These are phyloP conservation scores for Agrypnus murinus DNA, from an alignment of 2,888 invertebrate genomes.

Conservation along the genomic window DNA sequence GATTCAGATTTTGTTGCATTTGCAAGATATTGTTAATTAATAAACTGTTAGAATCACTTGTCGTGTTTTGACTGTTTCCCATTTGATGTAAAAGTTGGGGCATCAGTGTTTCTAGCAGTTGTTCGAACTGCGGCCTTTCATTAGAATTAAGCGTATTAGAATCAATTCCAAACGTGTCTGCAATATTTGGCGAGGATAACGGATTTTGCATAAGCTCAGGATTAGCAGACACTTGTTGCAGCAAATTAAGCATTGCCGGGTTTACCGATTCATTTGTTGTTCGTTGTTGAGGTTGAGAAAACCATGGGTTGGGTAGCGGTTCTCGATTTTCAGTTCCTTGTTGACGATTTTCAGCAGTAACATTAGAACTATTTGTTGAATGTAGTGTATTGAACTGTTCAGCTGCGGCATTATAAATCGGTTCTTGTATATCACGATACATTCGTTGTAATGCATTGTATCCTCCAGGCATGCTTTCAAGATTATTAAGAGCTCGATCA, in stretches of 20 bases:
- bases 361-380: conserved; percentile 74
- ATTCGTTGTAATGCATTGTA: conserved; percentile 94
- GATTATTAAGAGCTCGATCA: conserved; percentile 96
- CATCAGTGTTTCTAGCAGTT: conserved; percentile 88
- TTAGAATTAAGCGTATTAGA: conserved; percentile 90
- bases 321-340: conserved; percentile 93
- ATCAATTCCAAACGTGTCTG: conserved; percentile 89
- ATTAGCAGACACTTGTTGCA: conserved; percentile 90
- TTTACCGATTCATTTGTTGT: conserved; percentile 73
- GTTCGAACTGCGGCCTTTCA: conserved; percentile 88
- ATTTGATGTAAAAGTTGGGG: conserved; percentile 89
- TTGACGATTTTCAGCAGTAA: conserved; percentile 80
- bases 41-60: too few relatives aligned
- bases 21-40: conserved; percentile 91
- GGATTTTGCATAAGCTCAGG: conserved; percentile 93
- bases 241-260: conserved; percentile 89
- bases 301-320: conserved; percentile 97
- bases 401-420: conserved; percentile 97
- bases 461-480: conserved; percentile 95
- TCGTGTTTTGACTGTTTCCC: too few relatives aligned
- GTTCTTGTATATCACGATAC: conserved; percentile 77
- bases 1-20: conserved; percentile 95
- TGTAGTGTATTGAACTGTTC: conserved; percentile 92
- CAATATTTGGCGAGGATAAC: conserved; percentile 89
- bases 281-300: conserved; percentile 66